These are phyloP conservation scores for Sisyra nigra DNA, from an alignment of 2,888 invertebrate genomes.

Conservation along the genomic window DNA sequence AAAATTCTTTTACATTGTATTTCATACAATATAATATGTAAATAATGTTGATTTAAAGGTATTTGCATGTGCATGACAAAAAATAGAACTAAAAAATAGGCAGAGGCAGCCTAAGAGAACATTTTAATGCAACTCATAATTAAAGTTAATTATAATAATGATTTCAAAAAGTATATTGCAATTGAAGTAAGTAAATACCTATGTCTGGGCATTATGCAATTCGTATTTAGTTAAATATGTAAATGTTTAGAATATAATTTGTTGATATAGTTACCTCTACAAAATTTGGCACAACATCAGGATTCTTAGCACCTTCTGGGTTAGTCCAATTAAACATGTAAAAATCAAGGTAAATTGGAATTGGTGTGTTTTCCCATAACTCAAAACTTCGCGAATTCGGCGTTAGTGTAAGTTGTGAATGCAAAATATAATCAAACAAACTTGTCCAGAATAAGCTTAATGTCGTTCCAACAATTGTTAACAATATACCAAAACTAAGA, in stretches of 20 bases:
- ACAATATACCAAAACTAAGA: slow-evolving; percentile 1
- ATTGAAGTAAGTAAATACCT: too few species aligned
- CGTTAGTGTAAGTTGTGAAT: slow-evolving; percentile 37
- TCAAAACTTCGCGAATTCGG: slow-evolving; percentile 43
- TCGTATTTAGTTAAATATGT: too few species aligned
- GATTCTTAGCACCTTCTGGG: slow-evolving; percentile 41
- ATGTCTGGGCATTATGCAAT: too few species aligned
- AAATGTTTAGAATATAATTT: too few species aligned
- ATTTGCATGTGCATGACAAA: too few species aligned
- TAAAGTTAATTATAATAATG: too few species aligned
- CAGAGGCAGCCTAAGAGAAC: too few species aligned
- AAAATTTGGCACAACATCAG: slow-evolving; percentile 36
- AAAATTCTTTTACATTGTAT: not conserved
- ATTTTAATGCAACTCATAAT: too few species aligned
- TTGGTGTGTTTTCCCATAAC: slow-evolving; percentile 51
- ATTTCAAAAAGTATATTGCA: too few species aligned
- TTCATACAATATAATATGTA: not conserved
- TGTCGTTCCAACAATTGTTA: not conserved
- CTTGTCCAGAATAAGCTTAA: slow-evolving; percentile 4
- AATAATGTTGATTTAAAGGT: too few species aligned
- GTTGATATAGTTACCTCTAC: slow-evolving; percentile 15
- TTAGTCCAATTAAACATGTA: slow-evolving; percentile 73
- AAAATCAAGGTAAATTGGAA: slow-evolving; percentile 47
- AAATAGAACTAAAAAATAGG: too few species aligned
- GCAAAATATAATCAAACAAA: slow-evolving; percentile 14